phyloP scores from a whole-genome alignment of 2,888 invertebrate species.

The Thalpophila matura region DNA sequence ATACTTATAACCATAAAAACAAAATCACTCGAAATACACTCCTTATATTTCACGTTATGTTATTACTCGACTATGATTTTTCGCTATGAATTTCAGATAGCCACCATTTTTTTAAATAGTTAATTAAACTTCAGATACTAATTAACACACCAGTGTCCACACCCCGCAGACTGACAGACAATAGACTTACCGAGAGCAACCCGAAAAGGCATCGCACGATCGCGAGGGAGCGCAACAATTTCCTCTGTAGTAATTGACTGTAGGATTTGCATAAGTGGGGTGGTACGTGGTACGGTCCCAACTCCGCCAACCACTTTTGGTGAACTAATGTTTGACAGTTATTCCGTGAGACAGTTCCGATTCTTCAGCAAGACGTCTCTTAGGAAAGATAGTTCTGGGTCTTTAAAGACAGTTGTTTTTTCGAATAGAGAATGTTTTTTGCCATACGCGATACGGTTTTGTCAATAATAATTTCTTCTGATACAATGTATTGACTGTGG shows the following conservation, averaged over 20 bases:
- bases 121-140: slow-evolving; percentile 31
- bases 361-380: background rate
- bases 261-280: slow-evolving; percentile 82
- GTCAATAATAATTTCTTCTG: too few relatives aligned
- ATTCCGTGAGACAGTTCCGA: slow-evolving; percentile 22
- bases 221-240: slow-evolving; percentile 75
- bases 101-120: too few relatives aligned
- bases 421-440: too few relatives aligned
- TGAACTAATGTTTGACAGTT: slow-evolving; percentile 36
- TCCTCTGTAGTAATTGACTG: slow-evolving; percentile 85
- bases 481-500: too few relatives aligned
- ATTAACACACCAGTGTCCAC: slow-evolving; percentile 44
- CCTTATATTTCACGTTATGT: too few relatives aligned
- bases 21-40: too few relatives aligned
- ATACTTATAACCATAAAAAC: too few relatives aligned
- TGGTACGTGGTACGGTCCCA: slow-evolving; percentile 42
- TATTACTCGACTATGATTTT: too few relatives aligned
- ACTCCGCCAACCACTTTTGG: slow-evolving; percentile 61
- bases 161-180: slow-evolving; percentile 71
- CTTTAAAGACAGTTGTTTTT: too few relatives aligned
- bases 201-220: slow-evolving; percentile 84
- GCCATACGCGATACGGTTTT: too few relatives aligned
- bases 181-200: slow-evolving; percentile 75
- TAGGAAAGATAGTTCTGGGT: too few relatives aligned
- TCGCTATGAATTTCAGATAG: too few relatives aligned